A percentile compares a stretch with the other conserved stretches of the same genome.
phyloP scores from a whole-genome alignment of 2,797 vertebrate species.

The Mormyrus hasselquistii region DNA sequence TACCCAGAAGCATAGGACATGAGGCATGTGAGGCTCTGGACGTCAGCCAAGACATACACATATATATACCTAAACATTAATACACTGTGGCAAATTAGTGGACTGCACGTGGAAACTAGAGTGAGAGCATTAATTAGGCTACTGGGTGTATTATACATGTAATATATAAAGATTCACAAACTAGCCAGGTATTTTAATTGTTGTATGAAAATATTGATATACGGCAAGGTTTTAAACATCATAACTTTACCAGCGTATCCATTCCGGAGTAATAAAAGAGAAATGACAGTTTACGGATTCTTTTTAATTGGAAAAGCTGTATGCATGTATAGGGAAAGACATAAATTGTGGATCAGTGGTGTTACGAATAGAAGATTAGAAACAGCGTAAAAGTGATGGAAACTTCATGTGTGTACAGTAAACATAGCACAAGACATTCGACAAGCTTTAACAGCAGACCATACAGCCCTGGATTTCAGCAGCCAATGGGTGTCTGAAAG shows the following conservation, averaged over 20 bases:
- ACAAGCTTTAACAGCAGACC: neutral
- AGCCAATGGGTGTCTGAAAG: neutral
- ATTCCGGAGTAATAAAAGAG: neutral
- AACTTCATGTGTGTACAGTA: neutral
- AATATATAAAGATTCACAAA: neutral
- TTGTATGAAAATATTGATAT: neutral
- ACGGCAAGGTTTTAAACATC: neutral
- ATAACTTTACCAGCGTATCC: neutral
- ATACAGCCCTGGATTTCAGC: neutral
- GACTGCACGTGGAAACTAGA: neutral
- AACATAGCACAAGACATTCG: neutral
- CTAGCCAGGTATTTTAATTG: neutral
- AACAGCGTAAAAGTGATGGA: neutral
- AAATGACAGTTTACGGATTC: neutral
- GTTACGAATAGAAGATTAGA: neutral
- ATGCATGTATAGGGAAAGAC: neutral
- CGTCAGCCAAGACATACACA: neutral
- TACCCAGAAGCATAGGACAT: neutral
- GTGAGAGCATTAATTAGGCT: neutral
- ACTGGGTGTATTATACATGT: neutral
- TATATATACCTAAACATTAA: neutral
- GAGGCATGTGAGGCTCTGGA: neutral
- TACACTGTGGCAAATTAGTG: neutral
- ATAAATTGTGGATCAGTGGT: neutral
- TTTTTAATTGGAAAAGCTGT: neutral